These are phyloP conservation scores for Bos taurus DNA, from an alignment of 2,113 vertebrate species.

Conservation along the genomic window DNA sequence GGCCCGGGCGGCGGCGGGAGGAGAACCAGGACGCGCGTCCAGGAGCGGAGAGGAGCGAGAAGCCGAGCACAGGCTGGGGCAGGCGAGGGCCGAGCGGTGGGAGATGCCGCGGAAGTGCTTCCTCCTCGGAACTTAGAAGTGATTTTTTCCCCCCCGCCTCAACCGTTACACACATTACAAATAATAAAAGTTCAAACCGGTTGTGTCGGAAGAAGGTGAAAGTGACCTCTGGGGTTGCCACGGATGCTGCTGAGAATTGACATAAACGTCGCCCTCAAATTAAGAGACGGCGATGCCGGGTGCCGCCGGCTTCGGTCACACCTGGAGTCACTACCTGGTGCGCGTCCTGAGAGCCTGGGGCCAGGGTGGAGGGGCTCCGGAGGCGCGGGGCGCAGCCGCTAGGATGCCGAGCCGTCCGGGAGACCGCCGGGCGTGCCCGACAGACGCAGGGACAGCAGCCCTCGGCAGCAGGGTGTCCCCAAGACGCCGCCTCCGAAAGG, in stretches of 20 bases:
- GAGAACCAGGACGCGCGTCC: neutral
- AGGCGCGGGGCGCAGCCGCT: neutral
- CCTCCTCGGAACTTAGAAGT: neutral
- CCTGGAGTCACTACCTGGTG: neutral
- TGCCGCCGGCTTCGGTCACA: fast-evolving
- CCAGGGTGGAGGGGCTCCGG: fast-evolving
- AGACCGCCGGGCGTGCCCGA: neutral
- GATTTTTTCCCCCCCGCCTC: neutral
- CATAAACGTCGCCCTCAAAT: neutral
- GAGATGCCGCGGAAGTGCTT: neutral
- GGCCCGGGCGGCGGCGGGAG: neutral
- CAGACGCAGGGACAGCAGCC: neutral
- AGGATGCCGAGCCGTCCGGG: neutral
- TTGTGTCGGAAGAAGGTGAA: neutral
- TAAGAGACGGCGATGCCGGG: neutral
- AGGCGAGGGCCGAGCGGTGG: no score
- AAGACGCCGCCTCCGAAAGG: neutral
- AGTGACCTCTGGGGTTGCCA: neutral
- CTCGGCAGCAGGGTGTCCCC: neutral
- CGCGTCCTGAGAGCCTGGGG: neutral
- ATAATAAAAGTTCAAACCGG: neutral
- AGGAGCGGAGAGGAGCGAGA: neutral
- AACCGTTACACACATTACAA: neutral
- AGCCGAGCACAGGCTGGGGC: neutral
- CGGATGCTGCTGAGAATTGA: neutral